Evolutionary conservation across 2,888 invertebrate genomes (phyloP).

Genomic region (Chalcis sispes): DNA sequence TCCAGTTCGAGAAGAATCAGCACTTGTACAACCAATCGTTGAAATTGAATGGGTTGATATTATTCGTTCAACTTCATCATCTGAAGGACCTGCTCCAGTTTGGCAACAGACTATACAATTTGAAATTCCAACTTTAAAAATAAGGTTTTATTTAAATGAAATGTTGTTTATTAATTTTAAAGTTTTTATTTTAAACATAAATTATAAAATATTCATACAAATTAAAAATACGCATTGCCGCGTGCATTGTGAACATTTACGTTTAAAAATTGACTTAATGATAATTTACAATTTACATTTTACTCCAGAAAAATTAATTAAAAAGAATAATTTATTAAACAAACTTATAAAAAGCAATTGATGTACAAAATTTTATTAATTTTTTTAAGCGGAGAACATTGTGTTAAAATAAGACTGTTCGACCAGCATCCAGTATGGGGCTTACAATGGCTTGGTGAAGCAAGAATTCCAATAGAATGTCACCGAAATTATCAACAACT

Average conservation of each 20-base stretch:
- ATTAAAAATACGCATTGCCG: neutral
- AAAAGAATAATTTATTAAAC: neutral
- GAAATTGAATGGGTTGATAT: slow-evolving; percentile 71
- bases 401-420: slow-evolving; percentile 69
- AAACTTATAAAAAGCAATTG: neutral
- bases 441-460: slow-evolving; percentile 73
- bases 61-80: slow-evolving; percentile 63
- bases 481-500: slow-evolving; percentile 71
- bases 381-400: slow-evolving; percentile 62
- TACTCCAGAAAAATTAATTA: neutral
- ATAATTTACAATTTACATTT: neutral
- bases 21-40: slow-evolving; percentile 70
- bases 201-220: neutral
- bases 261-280: neutral
- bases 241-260: no score
- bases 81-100: slow-evolving; percentile 72
- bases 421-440: slow-evolving; percentile 75
- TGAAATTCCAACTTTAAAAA: slow-evolving; percentile 64
- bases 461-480: slow-evolving; percentile 69
- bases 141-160: slow-evolving; percentile 48
- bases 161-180: neutral
- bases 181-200: neutral
- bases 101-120: slow-evolving; percentile 73
- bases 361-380: slow-evolving; percentile 3
- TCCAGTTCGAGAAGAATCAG: slow-evolving; percentile 73